These are phyloP conservation scores for Drosophila neotestacea DNA, from an alignment of 2,888 invertebrate genomes.

Conservation along the genomic window DNA sequence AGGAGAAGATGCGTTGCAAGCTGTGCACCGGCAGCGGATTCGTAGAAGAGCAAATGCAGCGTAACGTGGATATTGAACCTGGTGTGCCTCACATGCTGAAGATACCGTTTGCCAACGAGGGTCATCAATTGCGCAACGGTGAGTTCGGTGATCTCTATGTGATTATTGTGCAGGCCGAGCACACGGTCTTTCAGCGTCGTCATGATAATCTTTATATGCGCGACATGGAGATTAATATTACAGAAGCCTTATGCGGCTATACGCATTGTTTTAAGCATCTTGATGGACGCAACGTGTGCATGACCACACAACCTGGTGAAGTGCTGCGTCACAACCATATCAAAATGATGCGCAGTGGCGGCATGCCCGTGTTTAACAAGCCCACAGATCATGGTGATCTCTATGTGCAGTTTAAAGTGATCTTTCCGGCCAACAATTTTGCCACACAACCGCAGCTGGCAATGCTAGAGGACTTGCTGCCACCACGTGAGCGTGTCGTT, in stretches of 20 bases:
- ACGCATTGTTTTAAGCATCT: conserved; percentile 93
- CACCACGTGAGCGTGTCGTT: conserved; percentile 89
- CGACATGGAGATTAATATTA: conserved; percentile 91
- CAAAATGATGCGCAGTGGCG: conserved; percentile 92
- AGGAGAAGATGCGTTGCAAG: conserved; percentile 93
- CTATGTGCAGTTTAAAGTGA: conserved; percentile 93
- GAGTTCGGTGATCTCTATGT: conserved; percentile 96
- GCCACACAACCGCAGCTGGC: conserved; percentile 88
- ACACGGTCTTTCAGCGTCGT: conserved; percentile 91
- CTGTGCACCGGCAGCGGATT: conserved; percentile 94
- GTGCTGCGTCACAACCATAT: conserved; percentile 91
- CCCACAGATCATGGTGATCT: conserved; percentile 95
- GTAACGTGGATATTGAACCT: conserved; percentile 95
- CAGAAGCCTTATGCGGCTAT: conserved; percentile 97
- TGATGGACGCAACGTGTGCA: conserved; percentile 93
- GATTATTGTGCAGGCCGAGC: conserved; percentile 92
- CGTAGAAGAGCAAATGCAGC: conserved; percentile 91
- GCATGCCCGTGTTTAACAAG: conserved; percentile 95
- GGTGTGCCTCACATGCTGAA: conserved; percentile 95
- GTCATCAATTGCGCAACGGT: conserved; percentile 94
- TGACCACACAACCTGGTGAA: conserved; percentile 92
- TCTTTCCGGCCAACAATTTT: conserved; percentile 94
- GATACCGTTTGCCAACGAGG: conserved; percentile 94
- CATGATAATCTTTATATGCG: conserved; percentile 90
- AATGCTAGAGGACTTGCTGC: conserved; percentile 91